These are phyloP conservation scores for Cyprinodon brontotheroides DNA, from an alignment of 2,113 vertebrate species.

Conservation along the genomic window DNA sequence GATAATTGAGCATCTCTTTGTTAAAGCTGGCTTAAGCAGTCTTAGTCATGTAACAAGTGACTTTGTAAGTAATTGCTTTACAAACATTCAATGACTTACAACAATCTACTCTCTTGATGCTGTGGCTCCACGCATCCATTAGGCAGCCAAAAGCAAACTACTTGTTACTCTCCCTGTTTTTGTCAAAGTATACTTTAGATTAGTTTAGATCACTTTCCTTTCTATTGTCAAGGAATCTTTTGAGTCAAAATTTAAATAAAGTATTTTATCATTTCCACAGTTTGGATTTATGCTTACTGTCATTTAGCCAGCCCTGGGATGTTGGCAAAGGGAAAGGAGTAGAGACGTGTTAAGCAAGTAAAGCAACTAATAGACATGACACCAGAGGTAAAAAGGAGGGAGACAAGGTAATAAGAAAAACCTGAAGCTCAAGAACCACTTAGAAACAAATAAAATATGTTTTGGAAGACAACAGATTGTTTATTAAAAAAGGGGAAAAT, in stretches of 20 bases:
- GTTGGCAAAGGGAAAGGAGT: conserved; percentile 6
- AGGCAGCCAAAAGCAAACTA: conserved; percentile 23
- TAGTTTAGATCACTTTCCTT: background rate
- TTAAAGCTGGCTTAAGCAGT: conserved; percentile 8
- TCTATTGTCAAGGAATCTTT: background rate
- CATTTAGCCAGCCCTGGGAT: background rate
- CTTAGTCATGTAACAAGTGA: background rate
- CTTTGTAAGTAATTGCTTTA: conserved; percentile 16
- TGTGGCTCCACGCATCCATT: conserved; percentile 27
- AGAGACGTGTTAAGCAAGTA: background rate
- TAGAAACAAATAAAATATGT: conserved; percentile 11
- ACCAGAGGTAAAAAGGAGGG: conserved; percentile 19
- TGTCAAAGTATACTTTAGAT: background rate
- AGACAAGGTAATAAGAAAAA: background rate
- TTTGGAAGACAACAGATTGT: conserved; percentile 11
- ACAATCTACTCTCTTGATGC: conserved; percentile 21
- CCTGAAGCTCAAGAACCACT: background rate
- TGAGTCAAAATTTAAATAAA: conserved; percentile 1
- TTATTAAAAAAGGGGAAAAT: conserved; percentile 4
- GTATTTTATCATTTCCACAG: background rate
- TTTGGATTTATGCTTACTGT: background rate
- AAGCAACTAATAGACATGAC: conserved; percentile 26
- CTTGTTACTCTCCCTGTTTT: conserved; percentile 12
- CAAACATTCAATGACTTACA: conserved; percentile 20
- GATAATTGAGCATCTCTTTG: conserved; percentile 12